Base-by-base conservation (phyloP, 2,888 invertebrate genomes). In the Sericinus montela region DNA sequence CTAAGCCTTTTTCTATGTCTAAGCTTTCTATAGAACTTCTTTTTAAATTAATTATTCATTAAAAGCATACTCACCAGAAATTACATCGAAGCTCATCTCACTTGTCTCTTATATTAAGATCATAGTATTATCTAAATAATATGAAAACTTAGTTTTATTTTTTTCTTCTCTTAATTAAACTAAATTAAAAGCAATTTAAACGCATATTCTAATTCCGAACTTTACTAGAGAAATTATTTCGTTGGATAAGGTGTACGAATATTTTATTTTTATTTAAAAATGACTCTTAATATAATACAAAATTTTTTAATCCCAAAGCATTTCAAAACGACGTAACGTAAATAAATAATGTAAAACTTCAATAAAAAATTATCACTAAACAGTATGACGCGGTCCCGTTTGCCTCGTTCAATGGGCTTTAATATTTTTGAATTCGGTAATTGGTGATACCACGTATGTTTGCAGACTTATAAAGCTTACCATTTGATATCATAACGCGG, bases 281-380 rank as follows among this genome's bases (percentile, higher is more conserved):
- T 19, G 2, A 3, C 15, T n/a, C 6, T 16, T 10, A 37, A 8
- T 15, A 37, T 9, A 19, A 19, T 10, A 5, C n/a, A n/a, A n/a
- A 14, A 29, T n/a, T n/a, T 29, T n/a, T 19, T 16, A 29, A 47
- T 64, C 67, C 55, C 39, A 65, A 67, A 66, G 67, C 57, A 56
- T 57, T 61, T 54, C 48, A 54, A 59, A 54, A 53, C 36, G 60
- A 57, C 56, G 59, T 53, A 60, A 67, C 70, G 75, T 80, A 80
- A 81, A 80, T 81, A 80, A 82, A 80, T 80, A 80, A 80, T 77
- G 72, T 65, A 66, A 65, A 49, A 54, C 49, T 35, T 19, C 55
- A 60, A n/a, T n/a, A n/a, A n/a, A n/a, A 56, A 73, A 69, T 84
- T 71, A 83, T 85, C 72, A 84, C 78, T 71, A 75, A 81, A 80